Evolutionary conservation across 1,140 invertebrate species (phyloP), one percentile per base, ranked within the genome.

Genomic region (Macrocentrus cingulum): DNA sequence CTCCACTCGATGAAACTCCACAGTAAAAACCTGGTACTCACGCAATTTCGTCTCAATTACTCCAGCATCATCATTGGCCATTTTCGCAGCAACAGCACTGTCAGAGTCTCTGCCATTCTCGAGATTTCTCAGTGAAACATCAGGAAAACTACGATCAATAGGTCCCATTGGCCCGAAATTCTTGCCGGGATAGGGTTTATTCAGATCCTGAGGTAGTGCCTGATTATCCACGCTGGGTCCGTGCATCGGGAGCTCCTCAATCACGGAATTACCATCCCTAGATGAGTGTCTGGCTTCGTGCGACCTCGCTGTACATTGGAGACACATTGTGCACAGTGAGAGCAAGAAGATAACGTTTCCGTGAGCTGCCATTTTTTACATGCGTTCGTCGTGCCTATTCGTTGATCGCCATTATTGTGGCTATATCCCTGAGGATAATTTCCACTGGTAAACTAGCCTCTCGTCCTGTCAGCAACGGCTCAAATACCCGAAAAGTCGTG

Each of bases 1-100:
- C 76, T 95, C 91, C 0, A 97, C 93, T 20, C 91, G 80, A 56
- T 86, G 85, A 74, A 96, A 96, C 61, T 96, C 92, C 59, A 95
- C 88, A 11, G 84, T 85, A 13, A 89, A 86, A 37, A 97, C 85
- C 20, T 88, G 87, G 69, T 91, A 89, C 45, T 85, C 66, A 46
- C 81, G 77, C 19, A 76, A 51, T 13, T 68, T 51, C 15, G 60
- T 51, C 29, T 60, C 39, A 32, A 56, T 48, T 11, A 49, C 56
- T 19, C 52, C 51, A 20, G 16, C 37, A 23, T 41, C 34, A 15
- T 15, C 23, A 20, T 4, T 42, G 8, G 19, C 20, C 22, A 13
- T n/a, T n/a, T 2, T 39, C 36, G 3, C 4, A 8, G 20, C 60
- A 64, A 64, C 29, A 69, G 71, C 51, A 65, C 72, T 61, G 66